A percentile compares a stretch with the other conserved stretches of the same genome.
Conservation (phyloP, 1,140 invertebrate genomes). For the Steinernema feltiae region DNA sequence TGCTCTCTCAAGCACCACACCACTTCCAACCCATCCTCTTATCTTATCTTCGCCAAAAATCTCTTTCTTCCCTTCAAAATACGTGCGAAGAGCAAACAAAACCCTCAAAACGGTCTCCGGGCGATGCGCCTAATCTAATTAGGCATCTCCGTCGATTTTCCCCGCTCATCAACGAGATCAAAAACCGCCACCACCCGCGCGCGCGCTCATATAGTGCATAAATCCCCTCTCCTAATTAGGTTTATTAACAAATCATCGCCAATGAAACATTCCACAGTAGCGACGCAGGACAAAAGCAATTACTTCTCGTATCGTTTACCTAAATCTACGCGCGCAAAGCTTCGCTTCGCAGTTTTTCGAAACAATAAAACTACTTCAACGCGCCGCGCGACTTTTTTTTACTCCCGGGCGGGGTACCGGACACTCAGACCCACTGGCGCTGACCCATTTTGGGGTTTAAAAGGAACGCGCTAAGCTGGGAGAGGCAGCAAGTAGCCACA, state of each 20-base stretch:
- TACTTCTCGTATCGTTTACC: neutral
- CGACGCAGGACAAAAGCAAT: neutral
- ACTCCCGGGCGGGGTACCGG: neutral
- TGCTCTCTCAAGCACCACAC: no score
- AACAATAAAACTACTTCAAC: conserved; percentile 2
- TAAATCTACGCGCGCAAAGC: neutral
- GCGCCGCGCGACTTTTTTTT: conserved; percentile 3
- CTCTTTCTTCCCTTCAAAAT: neutral
- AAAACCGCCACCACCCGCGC: neutral
- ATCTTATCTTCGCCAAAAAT: neutral
- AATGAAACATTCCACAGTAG: neutral
- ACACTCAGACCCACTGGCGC: neutral
- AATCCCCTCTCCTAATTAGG: neutral
- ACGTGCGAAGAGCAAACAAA: neutral
- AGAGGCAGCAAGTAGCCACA: conserved; percentile 7
- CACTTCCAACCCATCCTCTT: no score
- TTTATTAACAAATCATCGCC: neutral
- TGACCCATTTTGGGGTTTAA: neutral
- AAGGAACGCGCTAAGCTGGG: neutral
- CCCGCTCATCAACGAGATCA: neutral
- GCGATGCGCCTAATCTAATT: neutral
- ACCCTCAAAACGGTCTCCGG: neutral
- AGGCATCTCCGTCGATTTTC: neutral
- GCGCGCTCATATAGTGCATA: neutral
- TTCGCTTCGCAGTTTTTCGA: neutral